These are phyloP conservation scores for Otolemur crassicaudatus DNA, from an alignment of 2,797 vertebrate genomes.

Conservation along the genomic window DNA sequence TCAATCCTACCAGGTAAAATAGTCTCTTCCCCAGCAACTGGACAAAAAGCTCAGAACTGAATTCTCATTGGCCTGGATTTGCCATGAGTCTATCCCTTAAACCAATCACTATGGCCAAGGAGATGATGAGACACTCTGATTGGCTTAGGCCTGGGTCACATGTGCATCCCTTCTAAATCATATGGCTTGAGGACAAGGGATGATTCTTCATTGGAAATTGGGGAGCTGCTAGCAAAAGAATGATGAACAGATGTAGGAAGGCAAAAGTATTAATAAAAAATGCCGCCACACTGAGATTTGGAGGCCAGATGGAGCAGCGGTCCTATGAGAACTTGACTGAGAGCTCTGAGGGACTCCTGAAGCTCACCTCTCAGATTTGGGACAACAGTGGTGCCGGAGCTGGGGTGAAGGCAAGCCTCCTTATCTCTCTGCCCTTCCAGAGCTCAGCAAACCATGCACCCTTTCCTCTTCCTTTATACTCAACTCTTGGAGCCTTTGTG, in stretches of 20 bases:
- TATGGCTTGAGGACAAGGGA: neutral
- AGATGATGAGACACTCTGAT: neutral
- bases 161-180: neutral
- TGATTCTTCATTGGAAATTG: neutral
- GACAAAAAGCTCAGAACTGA: neutral
- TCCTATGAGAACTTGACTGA: neutral
- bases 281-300: neutral
- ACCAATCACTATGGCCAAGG: neutral
- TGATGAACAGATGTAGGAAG: neutral
- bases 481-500: neutral
- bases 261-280: neutral
- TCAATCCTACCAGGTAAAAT: neutral
- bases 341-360: neutral
- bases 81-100: neutral
- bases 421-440: neutral
- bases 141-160: neutral
- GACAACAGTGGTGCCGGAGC: fast-evolving
- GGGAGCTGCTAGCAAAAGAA: neutral
- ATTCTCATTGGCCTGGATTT: conserved; percentile 6
- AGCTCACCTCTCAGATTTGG: neutral
- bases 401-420: neutral
- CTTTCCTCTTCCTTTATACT: neutral
- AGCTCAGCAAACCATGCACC: neutral
- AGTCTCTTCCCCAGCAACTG: neutral
- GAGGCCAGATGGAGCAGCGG: neutral